Base-by-base conservation (phyloP, 2,888 invertebrate genomes). In the Brachylomia viminalis region DNA sequence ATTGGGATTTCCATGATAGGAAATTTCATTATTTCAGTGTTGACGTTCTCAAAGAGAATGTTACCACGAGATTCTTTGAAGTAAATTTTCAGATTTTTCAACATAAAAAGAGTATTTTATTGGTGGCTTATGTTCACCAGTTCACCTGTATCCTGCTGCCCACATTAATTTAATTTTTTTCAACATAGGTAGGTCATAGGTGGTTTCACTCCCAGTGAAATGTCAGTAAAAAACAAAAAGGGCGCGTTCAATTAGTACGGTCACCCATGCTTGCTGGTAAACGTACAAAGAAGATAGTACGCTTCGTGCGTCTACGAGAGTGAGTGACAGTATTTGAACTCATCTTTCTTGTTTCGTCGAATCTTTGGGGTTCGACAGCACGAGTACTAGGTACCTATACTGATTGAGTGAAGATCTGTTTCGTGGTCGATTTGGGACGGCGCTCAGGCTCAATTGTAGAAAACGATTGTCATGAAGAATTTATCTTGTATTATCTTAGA, bases 1-100 rank as follows among this genome's bases (percentile, higher is more conserved):
- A n/a, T 42, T 10, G 84, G 84, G 84, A 84, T 76, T 84, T 79
- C 83, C 83, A n/a, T 56, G 27, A 10, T 45, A 56, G 2, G 30
- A 54, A 73, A 38, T 23, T 27, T 23, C 30, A 61, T 83, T 82
- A 38, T 23, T 27, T 23, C 30, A 61, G 86, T 82, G 86, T 84
- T 86, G 75, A 71, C 85, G 27, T 38, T 64, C 56, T 27, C 27
- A 56, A 70, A 64, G 15, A 27, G 3, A 64, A 49, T 8, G 15
- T 58, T 77, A 33, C 75, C 66, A 62, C 23, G 23, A 49, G 7
- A 10, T 62, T 54, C 13, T 23, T 45, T 5, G 13, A 23, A 27
- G 27, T 45, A 2, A 42, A 42, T 61, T 58, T 8, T 47, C 38
- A 23, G n/a, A n/a, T 33, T 17, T 20, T 54, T n/a, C 6, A n/a